These are phyloP conservation scores for Acropternis orthonyx DNA, from an alignment of 2,797 vertebrate genomes.

Conservation along the genomic window DNA sequence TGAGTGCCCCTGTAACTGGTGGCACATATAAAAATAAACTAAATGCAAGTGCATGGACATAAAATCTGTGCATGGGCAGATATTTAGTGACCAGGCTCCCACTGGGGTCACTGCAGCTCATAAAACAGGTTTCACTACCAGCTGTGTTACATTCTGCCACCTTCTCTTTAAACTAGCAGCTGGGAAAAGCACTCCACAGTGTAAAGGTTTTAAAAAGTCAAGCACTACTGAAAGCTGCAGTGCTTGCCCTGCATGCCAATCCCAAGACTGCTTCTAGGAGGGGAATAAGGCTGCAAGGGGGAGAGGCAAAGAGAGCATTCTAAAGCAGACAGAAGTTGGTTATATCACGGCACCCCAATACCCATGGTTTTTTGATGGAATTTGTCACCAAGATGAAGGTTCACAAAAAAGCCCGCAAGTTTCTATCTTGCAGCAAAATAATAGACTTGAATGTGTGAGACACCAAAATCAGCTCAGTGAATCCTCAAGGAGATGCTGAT, in stretches of 20 bases:
- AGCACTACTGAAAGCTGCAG: not conserved
- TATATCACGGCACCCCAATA: not conserved
- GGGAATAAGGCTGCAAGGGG: not conserved
- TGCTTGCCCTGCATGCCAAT: not conserved
- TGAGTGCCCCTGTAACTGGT: not conserved
- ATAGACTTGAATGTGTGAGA: not conserved
- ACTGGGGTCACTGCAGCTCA: not conserved
- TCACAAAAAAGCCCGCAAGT: not conserved
- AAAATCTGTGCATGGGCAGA: not conserved
- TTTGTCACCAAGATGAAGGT: not conserved
- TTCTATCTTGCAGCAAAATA: not conserved
- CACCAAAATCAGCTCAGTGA: not conserved
- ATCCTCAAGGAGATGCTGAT: not conserved
- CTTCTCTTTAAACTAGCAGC: not conserved
- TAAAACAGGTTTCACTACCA: not conserved
- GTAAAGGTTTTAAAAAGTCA: not conserved
- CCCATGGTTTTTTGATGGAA: rapidly evolving
- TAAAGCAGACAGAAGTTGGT: not conserved
- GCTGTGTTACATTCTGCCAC: not conserved
- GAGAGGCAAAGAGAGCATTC: not conserved
- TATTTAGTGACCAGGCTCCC: not conserved
- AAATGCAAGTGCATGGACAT: not conserved
- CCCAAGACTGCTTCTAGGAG: not conserved
- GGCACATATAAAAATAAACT: not conserved
- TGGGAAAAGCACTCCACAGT: not conserved